Evolutionary conservation across 53 echinoderm and acorn worm species (phyloP).

Genomic region (Antedon mediterranea): DNA sequence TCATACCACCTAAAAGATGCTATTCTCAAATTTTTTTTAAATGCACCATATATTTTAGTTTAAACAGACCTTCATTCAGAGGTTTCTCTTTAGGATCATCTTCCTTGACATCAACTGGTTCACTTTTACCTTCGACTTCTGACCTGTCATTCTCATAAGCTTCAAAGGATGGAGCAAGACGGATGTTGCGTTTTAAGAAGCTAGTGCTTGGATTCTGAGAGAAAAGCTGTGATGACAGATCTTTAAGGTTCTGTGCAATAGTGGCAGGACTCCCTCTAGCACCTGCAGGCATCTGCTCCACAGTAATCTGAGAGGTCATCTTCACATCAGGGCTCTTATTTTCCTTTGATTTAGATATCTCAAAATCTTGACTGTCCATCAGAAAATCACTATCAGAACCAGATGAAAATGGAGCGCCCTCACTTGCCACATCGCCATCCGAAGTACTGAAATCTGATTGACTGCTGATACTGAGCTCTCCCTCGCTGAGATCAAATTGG

Average conservation of each 20-base stretch:
- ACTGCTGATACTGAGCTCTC: constrained; percentile 39
- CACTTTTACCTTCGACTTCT: neutral
- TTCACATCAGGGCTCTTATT: constrained; percentile 2
- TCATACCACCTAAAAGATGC: too few relatives aligned
- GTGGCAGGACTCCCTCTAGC: constrained; percentile 10
- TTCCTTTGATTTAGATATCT: constrained; percentile 33
- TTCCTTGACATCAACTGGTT: neutral
- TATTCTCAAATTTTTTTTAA: too few relatives aligned
- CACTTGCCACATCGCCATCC: constrained; percentile 38
- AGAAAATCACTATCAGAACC: constrained; percentile 92
- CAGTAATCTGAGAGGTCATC: neutral
- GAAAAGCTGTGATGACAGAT: constrained; percentile 76
- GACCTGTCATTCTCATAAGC: constrained; percentile 50
- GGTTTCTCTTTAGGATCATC: neutral
- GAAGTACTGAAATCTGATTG: constrained; percentile 67
- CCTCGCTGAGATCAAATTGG: constrained; percentile 87
- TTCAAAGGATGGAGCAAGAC: constrained; percentile 88
- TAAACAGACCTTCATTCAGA: neutral
- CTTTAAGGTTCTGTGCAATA: constrained; percentile 45
- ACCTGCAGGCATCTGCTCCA: constrained; percentile 1
- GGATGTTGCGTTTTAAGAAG: constrained; percentile 66
- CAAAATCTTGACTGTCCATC: constrained; percentile 80
- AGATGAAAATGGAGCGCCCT: constrained; percentile 38
- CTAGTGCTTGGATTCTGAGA: constrained; percentile 49
- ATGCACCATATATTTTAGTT: too few relatives aligned